These are phyloP conservation scores for Sebastes variabilis DNA, from an alignment of 2,797 vertebrate species.

Conservation along the genomic window DNA sequence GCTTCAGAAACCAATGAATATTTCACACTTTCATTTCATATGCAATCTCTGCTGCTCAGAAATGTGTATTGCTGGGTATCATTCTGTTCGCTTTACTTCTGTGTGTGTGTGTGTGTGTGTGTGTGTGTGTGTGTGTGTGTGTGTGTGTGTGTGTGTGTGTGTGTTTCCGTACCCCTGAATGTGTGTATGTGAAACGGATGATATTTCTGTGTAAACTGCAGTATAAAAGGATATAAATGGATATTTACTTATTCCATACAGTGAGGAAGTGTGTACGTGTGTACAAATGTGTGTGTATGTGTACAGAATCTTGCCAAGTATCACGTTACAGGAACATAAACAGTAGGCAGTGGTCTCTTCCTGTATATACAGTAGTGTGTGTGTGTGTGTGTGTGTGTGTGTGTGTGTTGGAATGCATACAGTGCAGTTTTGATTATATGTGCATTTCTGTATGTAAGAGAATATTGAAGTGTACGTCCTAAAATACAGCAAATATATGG, in stretches of 20 bases:
- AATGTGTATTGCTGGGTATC: conserved; percentile 49
- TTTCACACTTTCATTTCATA: conserved; percentile 77
- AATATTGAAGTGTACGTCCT: neutral
- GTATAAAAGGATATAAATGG: conserved; percentile 55
- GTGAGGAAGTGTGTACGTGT: conserved; percentile 51
- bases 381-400: conserved; percentile 7
- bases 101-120: neutral
- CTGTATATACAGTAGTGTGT: conserved; percentile 63
- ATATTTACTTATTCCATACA: conserved; percentile 68
- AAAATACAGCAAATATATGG: neutral
- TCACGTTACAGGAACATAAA: conserved; percentile 77
- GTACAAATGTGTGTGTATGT: conserved; percentile 15
- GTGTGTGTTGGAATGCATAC: conserved; percentile 23
- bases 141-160: neutral
- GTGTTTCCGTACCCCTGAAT: neutral
- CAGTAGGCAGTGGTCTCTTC: conserved; percentile 62
- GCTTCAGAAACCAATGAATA: conserved; percentile 77
- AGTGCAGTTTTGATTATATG: conserved; percentile 19
- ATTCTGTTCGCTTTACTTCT: conserved; percentile 40
- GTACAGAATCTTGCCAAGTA: conserved; percentile 54
- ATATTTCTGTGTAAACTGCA: conserved; percentile 57
- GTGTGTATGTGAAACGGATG: conserved; percentile 35
- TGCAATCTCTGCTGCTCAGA: conserved; percentile 67
- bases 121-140: neutral
- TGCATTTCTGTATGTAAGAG: conserved; percentile 12